Conservation (phyloP, 2,797 vertebrate species). For the Clarias fuscus region DNA sequence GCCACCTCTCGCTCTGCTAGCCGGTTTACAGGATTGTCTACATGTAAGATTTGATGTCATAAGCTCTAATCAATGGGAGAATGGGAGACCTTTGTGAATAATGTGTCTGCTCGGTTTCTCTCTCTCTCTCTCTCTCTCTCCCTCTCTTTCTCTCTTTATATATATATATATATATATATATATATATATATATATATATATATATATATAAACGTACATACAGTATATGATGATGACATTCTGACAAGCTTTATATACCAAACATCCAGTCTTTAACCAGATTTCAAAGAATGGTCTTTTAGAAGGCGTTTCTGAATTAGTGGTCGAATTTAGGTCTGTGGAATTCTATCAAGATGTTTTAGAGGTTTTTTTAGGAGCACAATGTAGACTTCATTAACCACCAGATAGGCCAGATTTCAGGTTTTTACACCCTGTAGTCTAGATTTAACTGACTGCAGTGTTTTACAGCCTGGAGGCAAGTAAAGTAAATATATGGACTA, state of each 20-base stretch:
- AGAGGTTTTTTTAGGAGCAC: constrained; percentile 7
- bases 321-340: constrained; percentile 17
- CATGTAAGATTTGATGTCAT: not conserved
- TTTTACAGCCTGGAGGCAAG: not conserved
- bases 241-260: constrained; percentile 30
- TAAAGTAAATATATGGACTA: not conserved
- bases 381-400: constrained; percentile 21
- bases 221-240: not conserved
- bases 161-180: not conserved
- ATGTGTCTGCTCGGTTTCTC: not conserved
- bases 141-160: too few relatives aligned
- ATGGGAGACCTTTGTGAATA: not conserved
- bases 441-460: not conserved
- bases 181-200: not conserved
- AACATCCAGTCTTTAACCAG: constrained; percentile 24
- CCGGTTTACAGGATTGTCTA: constrained; percentile 28
- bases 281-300: constrained; percentile 30
- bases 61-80: not conserved
- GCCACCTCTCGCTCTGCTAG: constrained; percentile 25
- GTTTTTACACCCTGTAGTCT: not conserved
- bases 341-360: not conserved
- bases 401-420: not conserved
- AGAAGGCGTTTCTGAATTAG: constrained; percentile 8
- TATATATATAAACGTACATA: not conserved
- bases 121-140: too few relatives aligned